Conservation (phyloP, 1,140 invertebrate species). For the Anoplolepis gracilipes region DNA sequence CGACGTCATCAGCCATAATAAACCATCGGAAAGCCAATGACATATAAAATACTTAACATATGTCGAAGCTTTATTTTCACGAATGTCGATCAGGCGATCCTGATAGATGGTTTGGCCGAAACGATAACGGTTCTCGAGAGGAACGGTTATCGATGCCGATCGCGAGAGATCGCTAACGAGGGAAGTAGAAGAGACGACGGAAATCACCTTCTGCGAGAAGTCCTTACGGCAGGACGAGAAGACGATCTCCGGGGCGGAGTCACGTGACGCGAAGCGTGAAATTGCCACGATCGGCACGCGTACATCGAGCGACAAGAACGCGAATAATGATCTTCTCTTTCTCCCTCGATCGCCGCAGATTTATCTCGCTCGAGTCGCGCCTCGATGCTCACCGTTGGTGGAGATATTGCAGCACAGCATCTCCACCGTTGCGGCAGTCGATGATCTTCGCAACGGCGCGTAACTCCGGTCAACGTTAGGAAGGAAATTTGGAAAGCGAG, state of each 20-base stretch:
- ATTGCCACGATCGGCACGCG: conserved; percentile 54
- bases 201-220: background rate
- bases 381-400: conserved; percentile 17
- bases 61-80: conserved; percentile 41
- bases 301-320: conserved; percentile 23
- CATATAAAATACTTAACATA: too few relatives aligned
- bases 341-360: conserved; percentile 22
- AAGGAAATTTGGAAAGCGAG: conserved; percentile 47
- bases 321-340: background rate
- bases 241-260: conserved; percentile 7
- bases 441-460: conserved; percentile 37
- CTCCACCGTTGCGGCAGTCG: conserved; percentile 38
- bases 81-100: conserved; percentile 69
- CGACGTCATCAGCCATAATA: background rate
- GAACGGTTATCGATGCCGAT: conserved; percentile 76
- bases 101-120: conserved; percentile 69
- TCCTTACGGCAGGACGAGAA: background rate
- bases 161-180: conserved; percentile 6
- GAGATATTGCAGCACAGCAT: conserved; percentile 58
- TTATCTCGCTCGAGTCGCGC: conserved; percentile 42
- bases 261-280: conserved; percentile 38
- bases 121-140: conserved; percentile 79
- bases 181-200: conserved; percentile 28
- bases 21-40: background rate
- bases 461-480: conserved; percentile 40